Percentiles rank a stretch among this genome's conserved stretches.
Evolutionary conservation across 2,797 vertebrate species (phyloP).

Genomic region (Pseudocheirus occidentalis): DNA sequence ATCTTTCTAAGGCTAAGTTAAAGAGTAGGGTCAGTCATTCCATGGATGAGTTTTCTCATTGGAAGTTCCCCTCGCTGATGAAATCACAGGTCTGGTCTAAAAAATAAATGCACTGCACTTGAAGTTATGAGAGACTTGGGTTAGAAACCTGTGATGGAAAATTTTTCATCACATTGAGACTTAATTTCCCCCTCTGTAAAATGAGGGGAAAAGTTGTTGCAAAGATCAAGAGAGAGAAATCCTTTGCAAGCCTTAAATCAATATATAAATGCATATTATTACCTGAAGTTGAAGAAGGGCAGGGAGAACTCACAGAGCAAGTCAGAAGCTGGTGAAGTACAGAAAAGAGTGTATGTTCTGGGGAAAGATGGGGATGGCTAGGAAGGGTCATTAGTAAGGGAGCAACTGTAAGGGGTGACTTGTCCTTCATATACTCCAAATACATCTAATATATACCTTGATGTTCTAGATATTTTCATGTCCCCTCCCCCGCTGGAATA

Average conservation of each 20-base stretch:
- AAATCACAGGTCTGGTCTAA: background rate
- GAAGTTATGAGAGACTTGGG: background rate
- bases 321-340: conserved; percentile 90
- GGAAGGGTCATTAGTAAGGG: background rate
- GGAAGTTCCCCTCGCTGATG: background rate
- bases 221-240: background rate
- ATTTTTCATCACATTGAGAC: background rate
- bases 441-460: no score
- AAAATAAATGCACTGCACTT: background rate
- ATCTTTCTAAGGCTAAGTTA: background rate
- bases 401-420: background rate
- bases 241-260: background rate
- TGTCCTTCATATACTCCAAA: no score
- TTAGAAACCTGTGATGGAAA: background rate
- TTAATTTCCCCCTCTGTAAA: background rate
- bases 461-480: no score
- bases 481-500: no score
- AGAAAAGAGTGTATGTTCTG: conserved; percentile 88
- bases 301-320: conserved; percentile 91
- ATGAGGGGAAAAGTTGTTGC: background rate
- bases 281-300: conserved; percentile 91
- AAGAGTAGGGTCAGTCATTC: background rate
- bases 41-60: background rate
- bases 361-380: background rate
- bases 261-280: background rate